Base-by-base conservation (phyloP, 2,113 vertebrate genomes). In the Myocastor coypus region DNA sequence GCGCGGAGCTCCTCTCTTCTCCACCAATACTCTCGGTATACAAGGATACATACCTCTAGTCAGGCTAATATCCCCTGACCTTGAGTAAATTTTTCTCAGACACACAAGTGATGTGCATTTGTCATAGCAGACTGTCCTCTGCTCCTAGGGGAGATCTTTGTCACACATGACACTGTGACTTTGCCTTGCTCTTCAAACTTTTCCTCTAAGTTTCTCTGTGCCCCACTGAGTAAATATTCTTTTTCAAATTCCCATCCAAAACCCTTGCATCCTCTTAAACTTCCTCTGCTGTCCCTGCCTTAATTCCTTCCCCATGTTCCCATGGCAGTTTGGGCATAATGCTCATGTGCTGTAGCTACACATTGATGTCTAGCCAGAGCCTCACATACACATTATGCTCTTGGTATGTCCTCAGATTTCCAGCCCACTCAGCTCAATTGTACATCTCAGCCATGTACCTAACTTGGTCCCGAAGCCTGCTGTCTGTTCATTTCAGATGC, bases 91-190 rank as follows among this genome's bases (percentile, higher is more conserved):
- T 57, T 32, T 52, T 50, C 63, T 82, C 6, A 3, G 32, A 16
- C 32, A 16, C 1, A 1, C 63, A 50, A 80, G 78, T 22, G n/a
- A 1, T 42, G 28, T 2, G 2, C 3, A 0, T 57, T 12, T 83
- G 52, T 8, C 40, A 1, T 2, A 3, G 55, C 3, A 28, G 59
- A 66, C 34, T n/a, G 59, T 20, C 69, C 34, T 77, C 24, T 73
- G 22, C 30, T 75, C 71, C 16, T 6, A 1, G 14, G 16, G 69
- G 59, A n/a, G 10, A 57, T 59, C 40, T 34, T 19, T 1, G 52
- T 11, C 22, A 42, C 83, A 82, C 1, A 0, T 5, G 7, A 26
- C 30, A 10, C 6, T 28, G 0, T 30, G 66, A 28, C 37, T 59
- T 55, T 86, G 30, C 34, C 1, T 17, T 34, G 30, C 4, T 37